Base-by-base conservation (phyloP, 2,888 invertebrate genomes). In the Standfussiana lucernea region DNA sequence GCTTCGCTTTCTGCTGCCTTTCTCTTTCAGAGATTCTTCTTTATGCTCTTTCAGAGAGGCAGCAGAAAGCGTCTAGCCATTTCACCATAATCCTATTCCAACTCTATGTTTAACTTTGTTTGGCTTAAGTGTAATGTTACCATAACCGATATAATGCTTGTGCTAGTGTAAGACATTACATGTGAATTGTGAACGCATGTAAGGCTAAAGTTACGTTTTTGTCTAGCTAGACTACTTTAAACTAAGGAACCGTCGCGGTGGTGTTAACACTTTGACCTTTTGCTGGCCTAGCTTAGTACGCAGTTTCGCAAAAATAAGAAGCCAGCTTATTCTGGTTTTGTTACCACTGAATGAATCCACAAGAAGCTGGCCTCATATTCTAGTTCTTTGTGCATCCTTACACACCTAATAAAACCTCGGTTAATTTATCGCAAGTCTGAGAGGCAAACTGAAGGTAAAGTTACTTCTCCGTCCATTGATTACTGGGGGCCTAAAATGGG, bases 401-500 rank as follows among this genome's bases (percentile, higher is more conserved):
- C 50, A n/a, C 11, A n/a, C 53, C 53, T 53, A n/a, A 53, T 53
- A n/a, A 53, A n/a, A 53, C 53, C n/a, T n/a, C n/a, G 53, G 4
- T n/a, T 53, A 53, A 53, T 53, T 53, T 13, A 53, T 56, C 15
- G 2, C 40, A 42, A 40, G 28, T 65, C 47, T 56, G 65, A 28
- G 15, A n/a, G 35, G 21, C 35, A 80, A 35, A 37, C 42, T 37
- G 40, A 15, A 37, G 28, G 59, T 78, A 15, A 21, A 15, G 37
- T 81, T 59, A 53, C 35, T 40, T 37, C 21, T n/a, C 37, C 32
- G 37, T 45, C 21, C n/a, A n/a, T n/a, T n/a, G n/a, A n/a, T n/a
- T n/a, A n/a, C n/a, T n/a, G n/a, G n/a, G n/a, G n/a, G n/a, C n/a
- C n/a, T n/a, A n/a, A n/a, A n/a, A n/a, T n/a, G n/a, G n/a, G n/a